phyloP scores from a whole-genome alignment of 1,140 invertebrate genomes.

The Heliconius congener region DNA sequence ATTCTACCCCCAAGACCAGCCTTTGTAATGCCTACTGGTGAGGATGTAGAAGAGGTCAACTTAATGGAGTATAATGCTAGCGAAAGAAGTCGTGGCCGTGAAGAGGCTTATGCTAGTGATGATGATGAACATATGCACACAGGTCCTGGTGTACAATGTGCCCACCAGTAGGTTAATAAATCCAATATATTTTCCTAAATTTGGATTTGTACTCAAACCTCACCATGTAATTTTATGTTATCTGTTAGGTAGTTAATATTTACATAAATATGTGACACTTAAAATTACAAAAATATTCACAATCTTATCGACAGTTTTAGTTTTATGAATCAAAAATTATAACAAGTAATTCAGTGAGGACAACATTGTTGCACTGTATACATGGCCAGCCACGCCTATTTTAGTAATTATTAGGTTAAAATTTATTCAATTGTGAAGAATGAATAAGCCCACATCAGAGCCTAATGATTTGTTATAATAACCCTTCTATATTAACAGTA shows the following conservation, averaged over 20 bases:
- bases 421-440: not conserved
- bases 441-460: not conserved
- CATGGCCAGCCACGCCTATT: not conserved
- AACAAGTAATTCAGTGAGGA: not conserved
- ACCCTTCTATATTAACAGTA: not conserved
- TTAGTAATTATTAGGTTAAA: not conserved
- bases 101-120: constrained; percentile 86
- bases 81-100: constrained; percentile 71
- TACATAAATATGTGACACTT: constrained; percentile 32
- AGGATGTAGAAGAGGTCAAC: constrained; percentile 92
- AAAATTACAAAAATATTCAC: constrained; percentile 21
- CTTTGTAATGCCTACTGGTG: constrained; percentile 86
- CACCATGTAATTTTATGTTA: constrained; percentile 68
- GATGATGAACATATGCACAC: constrained; percentile 84
- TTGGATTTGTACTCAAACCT: constrained; percentile 69
- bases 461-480: not conserved
- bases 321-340: not conserved
- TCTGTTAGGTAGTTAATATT: constrained; percentile 60
- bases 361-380: not conserved
- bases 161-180: constrained; percentile 84
- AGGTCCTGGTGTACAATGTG: constrained; percentile 85
- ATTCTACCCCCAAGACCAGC: constrained; percentile 86
- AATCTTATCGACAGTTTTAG: not conserved
- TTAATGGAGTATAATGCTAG: constrained; percentile 88
- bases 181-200: constrained; percentile 42